Evolutionary conservation across 2,888 invertebrate species (phyloP).

Genomic region (Peribatodes rhomboidaria): DNA sequence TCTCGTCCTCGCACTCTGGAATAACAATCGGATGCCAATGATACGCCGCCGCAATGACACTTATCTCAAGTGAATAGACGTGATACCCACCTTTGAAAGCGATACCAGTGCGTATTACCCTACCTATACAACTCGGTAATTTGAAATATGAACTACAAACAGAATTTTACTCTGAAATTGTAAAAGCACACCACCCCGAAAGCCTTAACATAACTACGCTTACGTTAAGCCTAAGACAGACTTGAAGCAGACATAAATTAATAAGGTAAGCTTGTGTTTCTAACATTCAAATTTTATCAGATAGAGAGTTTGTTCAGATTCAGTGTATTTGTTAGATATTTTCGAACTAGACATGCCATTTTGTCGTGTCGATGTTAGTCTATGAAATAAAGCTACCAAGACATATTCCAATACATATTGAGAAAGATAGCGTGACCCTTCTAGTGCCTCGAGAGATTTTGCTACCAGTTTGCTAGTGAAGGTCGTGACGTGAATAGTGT

Average conservation of each 20-base stretch:
- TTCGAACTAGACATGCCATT: slow-evolving; percentile 26
- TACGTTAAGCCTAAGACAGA: not conserved
- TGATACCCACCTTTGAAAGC: slow-evolving; percentile 59
- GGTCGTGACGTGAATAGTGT: slow-evolving; percentile 34
- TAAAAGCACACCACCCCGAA: slow-evolving; percentile 3
- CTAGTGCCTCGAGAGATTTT: slow-evolving; percentile 29
- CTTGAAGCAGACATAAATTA: slow-evolving; percentile 2
- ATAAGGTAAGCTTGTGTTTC: not conserved
- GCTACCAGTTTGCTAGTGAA: slow-evolving; percentile 17
- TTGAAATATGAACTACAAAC: not conserved
- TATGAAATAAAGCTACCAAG: slow-evolving; percentile 31
- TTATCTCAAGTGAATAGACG: slow-evolving; percentile 22
- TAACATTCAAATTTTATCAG: not conserved
- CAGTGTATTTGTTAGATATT: slow-evolving; percentile 16
- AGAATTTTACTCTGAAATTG: not conserved
- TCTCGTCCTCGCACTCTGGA: slow-evolving; percentile 84
- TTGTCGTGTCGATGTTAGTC: slow-evolving; percentile 31
- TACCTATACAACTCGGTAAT: slow-evolving; percentile 1
- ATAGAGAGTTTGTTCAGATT: not conserved
- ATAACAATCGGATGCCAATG: slow-evolving; percentile 58
- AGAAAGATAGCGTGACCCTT: slow-evolving; percentile 29
- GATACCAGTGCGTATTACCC: slow-evolving; percentile 21
- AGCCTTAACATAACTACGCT: not conserved
- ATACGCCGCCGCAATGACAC: slow-evolving; percentile 39
- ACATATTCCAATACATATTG: slow-evolving; percentile 32